Evolutionary conservation across 2,888 invertebrate genomes (phyloP), one percentile per base, ranked within the genome.

Genomic region (Microctonus aethiopoides): DNA sequence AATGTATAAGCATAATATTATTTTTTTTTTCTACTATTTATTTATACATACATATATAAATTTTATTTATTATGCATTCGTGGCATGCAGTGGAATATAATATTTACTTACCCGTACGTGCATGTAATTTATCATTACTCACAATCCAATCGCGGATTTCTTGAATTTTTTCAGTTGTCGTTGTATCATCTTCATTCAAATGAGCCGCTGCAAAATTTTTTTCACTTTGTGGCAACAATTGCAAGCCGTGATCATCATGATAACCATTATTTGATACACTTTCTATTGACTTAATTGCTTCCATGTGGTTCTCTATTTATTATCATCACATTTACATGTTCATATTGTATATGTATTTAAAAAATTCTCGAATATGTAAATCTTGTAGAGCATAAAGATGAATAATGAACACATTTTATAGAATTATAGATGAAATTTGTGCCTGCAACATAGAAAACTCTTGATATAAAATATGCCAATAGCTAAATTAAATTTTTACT

Each of bases 81-180:
- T 7, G 3, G 20, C 10, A 22, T 1, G 39, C n/a, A 13, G 39
- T 39, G 13, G 2, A 11, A 32, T 36, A 64, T 54, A 2, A 54
- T 56, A 62, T 11, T 24, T 7, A 64, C 22, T 76, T 78, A 87
- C 88, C 87, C 61, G 80, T 84, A 51, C 83, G 81, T n/a, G 84
- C 82, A 64, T 78, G 74, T 22, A 87, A 77, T 22, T 86, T 82
- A 0, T 86, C 81, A 65, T 83, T 83, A 13, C 81, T 80, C 39
- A 74, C 70, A n/a, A 88, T 75, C 88, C 88, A 89, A 10, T 83
- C 73, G 67, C 83, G 80, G 20, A 88, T 78, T 74, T 87, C 84
- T 29, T 78, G 74, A 41, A 89, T 82, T 71, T 81, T 83, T 1
- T 74, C 77, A n/a, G 79, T 75, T 56, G 85, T 77, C n/a, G 76